Conservation (phyloP, 2,113 vertebrate species). For the Crotalus helleri region DNA sequence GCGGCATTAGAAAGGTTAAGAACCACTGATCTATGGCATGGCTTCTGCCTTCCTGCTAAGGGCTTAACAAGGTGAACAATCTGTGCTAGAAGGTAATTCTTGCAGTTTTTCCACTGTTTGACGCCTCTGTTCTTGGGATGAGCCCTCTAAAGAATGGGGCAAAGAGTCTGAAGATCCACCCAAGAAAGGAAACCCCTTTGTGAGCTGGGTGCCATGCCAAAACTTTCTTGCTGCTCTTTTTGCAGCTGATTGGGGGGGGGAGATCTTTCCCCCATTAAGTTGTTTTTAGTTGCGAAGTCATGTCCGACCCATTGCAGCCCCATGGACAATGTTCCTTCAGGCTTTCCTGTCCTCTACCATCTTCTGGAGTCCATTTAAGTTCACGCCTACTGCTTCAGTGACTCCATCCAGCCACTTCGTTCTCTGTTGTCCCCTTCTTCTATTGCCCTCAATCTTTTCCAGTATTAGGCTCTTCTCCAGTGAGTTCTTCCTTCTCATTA, state of each 20-base stretch:
- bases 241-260: not conserved
- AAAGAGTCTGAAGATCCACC: not conserved
- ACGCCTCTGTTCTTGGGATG: not conserved
- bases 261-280: not conserved
- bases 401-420: too few relatives aligned
- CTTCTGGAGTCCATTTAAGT: too few relatives aligned
- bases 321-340: too few relatives aligned
- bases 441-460: too few relatives aligned
- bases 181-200: not conserved
- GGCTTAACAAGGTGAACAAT: not conserved
- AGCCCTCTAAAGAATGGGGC: not conserved
- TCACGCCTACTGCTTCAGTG: too few relatives aligned
- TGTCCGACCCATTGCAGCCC: too few relatives aligned
- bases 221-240: not conserved
- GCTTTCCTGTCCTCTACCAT: too few relatives aligned
- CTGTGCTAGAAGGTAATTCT: not conserved
- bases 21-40: not conserved
- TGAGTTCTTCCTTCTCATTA: too few relatives aligned
- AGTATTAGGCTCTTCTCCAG: too few relatives aligned
- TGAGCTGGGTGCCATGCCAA: not conserved
- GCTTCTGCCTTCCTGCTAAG: not conserved
- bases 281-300: too few relatives aligned
- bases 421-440: too few relatives aligned
- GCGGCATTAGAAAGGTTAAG: too few relatives aligned
- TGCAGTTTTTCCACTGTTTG: not conserved